Base-by-base conservation (phyloP, 2,797 vertebrate genomes). In the Muscicapa comitata region DNA sequence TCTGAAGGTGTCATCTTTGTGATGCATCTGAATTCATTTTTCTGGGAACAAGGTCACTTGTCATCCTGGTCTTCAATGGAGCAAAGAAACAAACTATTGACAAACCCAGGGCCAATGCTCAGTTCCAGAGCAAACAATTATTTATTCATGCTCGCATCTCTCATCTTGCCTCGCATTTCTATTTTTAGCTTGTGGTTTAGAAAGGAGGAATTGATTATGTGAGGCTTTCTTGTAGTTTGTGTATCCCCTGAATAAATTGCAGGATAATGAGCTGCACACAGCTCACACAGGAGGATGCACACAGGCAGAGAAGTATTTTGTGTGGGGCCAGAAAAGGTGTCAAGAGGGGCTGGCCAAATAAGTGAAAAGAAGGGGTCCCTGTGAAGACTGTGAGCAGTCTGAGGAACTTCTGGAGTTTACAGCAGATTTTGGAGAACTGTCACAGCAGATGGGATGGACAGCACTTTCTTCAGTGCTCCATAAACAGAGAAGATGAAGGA, bases 41-140 rank as follows among this genome's bases (percentile, higher is more conserved):
- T 63, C 75, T 95, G 66, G 37, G 25, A 96, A 88, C 88, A 93
- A 96, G 90, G 88, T 89, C 66, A 86, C 90, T 76, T 80, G 68
- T 67, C 84, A 94, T 37, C 67, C 54, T 47, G 31, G 28, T 67
- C 63, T 75, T 76, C 61, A 37, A 15, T 11, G 40, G 79, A 84
- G 33, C 43, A 54, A 88, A 88, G 67, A 58, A 84, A 66, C 47
- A 57, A 63, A 13, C 47, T 94, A 72, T 92, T 84, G 77, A 79
- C 66, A 87, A 92, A 87, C 37, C 47, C 35, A 53, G 68, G 80
- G 50, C 74, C 73, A 79, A 6, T 0, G 0, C 62, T 94, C 65
- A 47, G 53, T 45, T 90, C 50, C 86, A 73, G 63, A 79, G 75
- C 86, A 95, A 96, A 81, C 26, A 74, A 90, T 89, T 94, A 88